phyloP scores from a whole-genome alignment of 1,140 invertebrate species.

The Drosophila eugracilis region DNA sequence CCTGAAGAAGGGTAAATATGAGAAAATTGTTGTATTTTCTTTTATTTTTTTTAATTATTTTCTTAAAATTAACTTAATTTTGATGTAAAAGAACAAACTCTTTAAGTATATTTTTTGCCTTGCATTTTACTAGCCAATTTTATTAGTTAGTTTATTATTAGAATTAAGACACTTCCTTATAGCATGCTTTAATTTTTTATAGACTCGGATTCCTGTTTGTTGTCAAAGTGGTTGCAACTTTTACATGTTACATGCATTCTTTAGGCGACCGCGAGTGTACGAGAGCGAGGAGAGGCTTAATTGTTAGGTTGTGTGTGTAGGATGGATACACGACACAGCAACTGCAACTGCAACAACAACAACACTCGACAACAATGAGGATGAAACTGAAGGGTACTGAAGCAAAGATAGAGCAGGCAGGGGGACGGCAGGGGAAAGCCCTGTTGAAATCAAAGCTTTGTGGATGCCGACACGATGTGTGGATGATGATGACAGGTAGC shows the following conservation, averaged over 20 bases:
- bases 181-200: no score
- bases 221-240: conserved; percentile 59
- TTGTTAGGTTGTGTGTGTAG: conserved; percentile 77
- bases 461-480: conserved; percentile 72
- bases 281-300: conserved; percentile 69
- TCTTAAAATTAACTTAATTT: no score
- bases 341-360: no score
- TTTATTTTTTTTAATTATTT: no score
- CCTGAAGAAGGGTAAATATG: no score
- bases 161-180: no score
- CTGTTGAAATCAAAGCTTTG: conserved; percentile 82
- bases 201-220: conserved; percentile 15
- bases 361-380: conserved; percentile 67
- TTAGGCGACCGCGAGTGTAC: conserved; percentile 35
- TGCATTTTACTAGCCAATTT: no score
- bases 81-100: no score
- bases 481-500: conserved; percentile 80
- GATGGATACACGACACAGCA: conserved; percentile 72
- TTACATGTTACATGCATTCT: conserved; percentile 38
- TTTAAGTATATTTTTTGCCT: no score
- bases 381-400: conserved; percentile 18
- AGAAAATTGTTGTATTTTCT: no score
- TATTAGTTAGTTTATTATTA: no score
- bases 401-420: not conserved
- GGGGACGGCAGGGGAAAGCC: conserved; percentile 26